phyloP scores from a whole-genome alignment of 2,888 invertebrate genomes.

The Drosophila dives region DNA sequence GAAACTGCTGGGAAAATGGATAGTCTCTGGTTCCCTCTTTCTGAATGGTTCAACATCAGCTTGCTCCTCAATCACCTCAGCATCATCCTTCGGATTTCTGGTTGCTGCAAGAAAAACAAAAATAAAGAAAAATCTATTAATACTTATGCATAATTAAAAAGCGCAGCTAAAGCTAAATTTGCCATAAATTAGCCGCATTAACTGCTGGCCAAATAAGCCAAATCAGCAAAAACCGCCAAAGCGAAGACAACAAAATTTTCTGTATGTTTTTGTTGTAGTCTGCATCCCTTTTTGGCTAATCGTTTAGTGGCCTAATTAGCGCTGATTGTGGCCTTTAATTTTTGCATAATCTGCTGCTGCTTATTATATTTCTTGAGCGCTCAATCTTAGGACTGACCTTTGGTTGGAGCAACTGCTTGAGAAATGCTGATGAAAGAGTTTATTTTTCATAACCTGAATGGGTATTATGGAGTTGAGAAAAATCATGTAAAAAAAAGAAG shows the following conservation, averaged over 20 bases:
- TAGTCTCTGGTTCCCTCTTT: slow-evolving; percentile 76
- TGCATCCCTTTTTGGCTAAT: slow-evolving; percentile 32
- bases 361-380: neutral
- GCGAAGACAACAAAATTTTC: slow-evolving; percentile 12
- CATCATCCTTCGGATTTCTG: slow-evolving; percentile 80
- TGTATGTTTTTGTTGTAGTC: neutral
- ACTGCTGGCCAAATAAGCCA: slow-evolving; percentile 46
- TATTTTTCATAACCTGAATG: neutral
- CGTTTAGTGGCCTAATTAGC: slow-evolving; percentile 68
- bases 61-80: slow-evolving; percentile 80
- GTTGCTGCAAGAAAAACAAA: slow-evolving; percentile 68
- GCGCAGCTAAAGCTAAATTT: slow-evolving; percentile 3
- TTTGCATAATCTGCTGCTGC: slow-evolving; percentile 59
- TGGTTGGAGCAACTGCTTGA: neutral
- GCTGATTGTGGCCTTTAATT: slow-evolving; percentile 54
- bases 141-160: slow-evolving; percentile 56
- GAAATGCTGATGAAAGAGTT: neutral
- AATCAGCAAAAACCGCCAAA: slow-evolving; percentile 62
- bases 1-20: slow-evolving; percentile 81
- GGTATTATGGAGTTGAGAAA: neutral
- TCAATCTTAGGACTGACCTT: slow-evolving; percentile 35
- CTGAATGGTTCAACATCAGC: slow-evolving; percentile 82
- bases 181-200: slow-evolving; percentile 41
- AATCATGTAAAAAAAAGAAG: neutral
- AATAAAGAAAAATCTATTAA: slow-evolving; percentile 30